Base-by-base conservation (phyloP, 2,113 vertebrate genomes). In the Promerops cafer region DNA sequence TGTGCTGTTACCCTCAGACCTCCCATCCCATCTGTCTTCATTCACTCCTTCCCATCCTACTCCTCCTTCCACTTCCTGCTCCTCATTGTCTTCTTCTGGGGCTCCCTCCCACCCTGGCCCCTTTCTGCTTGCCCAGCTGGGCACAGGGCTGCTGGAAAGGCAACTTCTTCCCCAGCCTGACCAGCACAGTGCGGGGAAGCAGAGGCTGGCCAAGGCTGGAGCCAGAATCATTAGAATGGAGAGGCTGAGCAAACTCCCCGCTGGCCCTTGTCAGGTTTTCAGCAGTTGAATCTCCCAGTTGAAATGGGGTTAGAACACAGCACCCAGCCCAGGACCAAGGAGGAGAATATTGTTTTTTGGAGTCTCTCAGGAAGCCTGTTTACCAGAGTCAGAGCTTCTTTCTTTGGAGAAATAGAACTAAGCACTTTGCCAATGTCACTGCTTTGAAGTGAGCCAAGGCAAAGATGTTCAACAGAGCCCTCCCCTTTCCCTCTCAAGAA, bases 131-230 rank as follows among this genome's bases (percentile, higher is more conserved):
- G 18, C 64, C 69, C 33, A 16, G 21, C n/a, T 44, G 33, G 74
- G 18, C 23, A 60, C 39, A 57, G 59, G 39, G 30, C 60, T 90
- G 33, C 33, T 21, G 44, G 20, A 16, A 80, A 42, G 15, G 31
- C 40, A 13, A 24, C n/a, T 59, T 68, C 16, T 31, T 74, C 61
- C n/a, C 13, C 28, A 69, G 66, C 39, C 74, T 56, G 70, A 7
- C 20, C 42, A 37, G 49, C 35, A 50, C 1, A 21, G 22, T 2
- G 6, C 0, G 13, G 30, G 8, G 11, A 56, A 59, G 28, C 0
- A 0, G 44, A 21, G n/a, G 39, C 42, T 59, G 42, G 54, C 52
- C 60, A 52, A n/a, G 77, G 35, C 44, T 47, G 49, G 39, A 64
- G 35, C 31, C 78, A 72, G 22, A 19, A 61, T n/a, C 9, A 4